These are phyloP conservation scores for Papilio helenus DNA, from an alignment of 1,140 invertebrate species.

Conservation along the genomic window DNA sequence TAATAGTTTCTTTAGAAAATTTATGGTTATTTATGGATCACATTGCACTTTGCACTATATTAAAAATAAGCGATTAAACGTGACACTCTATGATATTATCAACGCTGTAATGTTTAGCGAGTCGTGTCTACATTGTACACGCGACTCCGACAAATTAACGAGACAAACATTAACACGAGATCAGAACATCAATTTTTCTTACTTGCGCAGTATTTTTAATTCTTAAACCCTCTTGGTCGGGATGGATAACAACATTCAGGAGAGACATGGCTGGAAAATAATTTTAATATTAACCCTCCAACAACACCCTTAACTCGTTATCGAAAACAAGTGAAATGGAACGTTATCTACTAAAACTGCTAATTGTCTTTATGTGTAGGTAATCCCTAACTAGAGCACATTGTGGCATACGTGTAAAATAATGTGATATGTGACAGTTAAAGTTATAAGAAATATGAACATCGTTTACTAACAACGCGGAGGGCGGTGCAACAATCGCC, in stretches of 20 bases:
- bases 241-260: no score
- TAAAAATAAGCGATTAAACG: neutral
- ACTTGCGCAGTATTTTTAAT: neutral
- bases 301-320: no score
- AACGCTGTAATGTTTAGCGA: neutral
- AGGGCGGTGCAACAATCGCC: constrained; percentile 8
- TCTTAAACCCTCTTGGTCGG: no score
- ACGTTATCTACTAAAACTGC: no score
- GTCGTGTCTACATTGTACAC: neutral
- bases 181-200: neutral
- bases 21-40: neutral
- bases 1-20: neutral
- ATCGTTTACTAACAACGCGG: neutral
- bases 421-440: no score
- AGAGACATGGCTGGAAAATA: no score
- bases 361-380: no score
- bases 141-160: neutral
- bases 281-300: no score
- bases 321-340: no score
- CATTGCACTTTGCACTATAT: neutral
- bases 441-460: neutral
- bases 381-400: no score
- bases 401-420: no score
- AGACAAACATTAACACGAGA: neutral
- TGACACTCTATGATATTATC: neutral